Evolutionary conservation across 2,797 vertebrate species (phyloP).

Genomic region (Tadarida brasiliensis): DNA sequence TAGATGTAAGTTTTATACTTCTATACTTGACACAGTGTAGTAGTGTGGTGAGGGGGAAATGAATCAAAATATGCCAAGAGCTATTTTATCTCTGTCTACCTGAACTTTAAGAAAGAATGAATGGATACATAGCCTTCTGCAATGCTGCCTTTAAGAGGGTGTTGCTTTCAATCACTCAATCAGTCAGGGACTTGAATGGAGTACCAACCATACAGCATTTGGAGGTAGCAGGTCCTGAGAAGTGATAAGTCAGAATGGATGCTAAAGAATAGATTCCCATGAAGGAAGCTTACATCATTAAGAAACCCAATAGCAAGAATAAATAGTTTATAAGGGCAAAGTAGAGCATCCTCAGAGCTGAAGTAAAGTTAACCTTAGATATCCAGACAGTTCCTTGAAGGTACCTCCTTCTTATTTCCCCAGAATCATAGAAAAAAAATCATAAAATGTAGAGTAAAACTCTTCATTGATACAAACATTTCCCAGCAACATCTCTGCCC

Average conservation of each 20-base stretch:
- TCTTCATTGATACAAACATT: neutral
- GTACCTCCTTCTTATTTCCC: neutral
- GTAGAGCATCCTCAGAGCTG: neutral
- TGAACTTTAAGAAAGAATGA: conserved; percentile 4
- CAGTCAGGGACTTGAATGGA: neutral
- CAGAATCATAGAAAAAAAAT: neutral
- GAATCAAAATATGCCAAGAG: neutral
- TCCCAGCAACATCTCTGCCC: neutral
- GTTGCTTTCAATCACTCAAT: neutral
- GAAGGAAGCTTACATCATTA: neutral
- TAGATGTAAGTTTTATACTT: neutral
- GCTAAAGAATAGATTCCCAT: neutral
- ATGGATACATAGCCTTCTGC: neutral
- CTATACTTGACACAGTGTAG: neutral
- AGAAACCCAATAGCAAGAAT: neutral
- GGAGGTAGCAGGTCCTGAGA: neutral
- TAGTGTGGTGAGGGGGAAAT: neutral
- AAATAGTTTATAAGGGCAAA: neutral
- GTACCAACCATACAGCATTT: neutral
- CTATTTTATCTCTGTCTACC: neutral
- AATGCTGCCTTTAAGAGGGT: neutral
- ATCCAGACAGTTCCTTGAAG: neutral
- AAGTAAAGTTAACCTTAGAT: neutral
- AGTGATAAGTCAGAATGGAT: neutral
- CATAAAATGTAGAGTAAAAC: neutral